Conservation (phyloP, 2,113 vertebrate species). For the Carassius carassius region DNA sequence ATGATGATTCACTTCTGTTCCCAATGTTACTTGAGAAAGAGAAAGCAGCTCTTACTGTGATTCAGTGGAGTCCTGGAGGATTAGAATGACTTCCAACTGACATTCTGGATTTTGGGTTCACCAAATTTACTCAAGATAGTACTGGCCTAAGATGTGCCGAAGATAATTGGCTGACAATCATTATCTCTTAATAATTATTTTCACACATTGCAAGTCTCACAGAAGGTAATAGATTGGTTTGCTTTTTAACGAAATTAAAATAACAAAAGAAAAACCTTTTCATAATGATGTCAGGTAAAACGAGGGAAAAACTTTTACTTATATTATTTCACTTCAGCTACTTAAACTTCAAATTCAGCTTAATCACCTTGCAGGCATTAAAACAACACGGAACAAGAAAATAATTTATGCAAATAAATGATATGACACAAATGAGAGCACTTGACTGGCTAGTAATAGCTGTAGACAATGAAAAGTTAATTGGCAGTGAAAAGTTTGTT, state of each 20-base stretch:
- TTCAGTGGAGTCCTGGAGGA: background rate
- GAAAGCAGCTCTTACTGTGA: background rate
- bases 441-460: background rate
- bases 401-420: background rate
- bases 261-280: no score
- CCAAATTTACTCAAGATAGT: background rate
- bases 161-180: background rate
- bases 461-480: slow-evolving; percentile 8
- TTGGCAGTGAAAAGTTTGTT: background rate
- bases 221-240: background rate
- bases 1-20: background rate
- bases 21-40: background rate
- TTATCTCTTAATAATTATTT: background rate
- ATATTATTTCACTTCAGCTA: no score
- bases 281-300: no score
- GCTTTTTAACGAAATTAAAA: no score
- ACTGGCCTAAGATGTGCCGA: background rate
- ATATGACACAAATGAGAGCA: slow-evolving; percentile 5
- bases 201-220: background rate
- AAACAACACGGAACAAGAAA: background rate
- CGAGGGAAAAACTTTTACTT: no score
- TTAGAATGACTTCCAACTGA: background rate
- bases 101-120: background rate
- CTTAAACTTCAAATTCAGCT: no score
- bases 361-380: background rate